A percentile compares a stretch with the other conserved stretches of the same genome.
Conservation (phyloP, 2,888 invertebrate species). For the Chymomyza amoena region DNA sequence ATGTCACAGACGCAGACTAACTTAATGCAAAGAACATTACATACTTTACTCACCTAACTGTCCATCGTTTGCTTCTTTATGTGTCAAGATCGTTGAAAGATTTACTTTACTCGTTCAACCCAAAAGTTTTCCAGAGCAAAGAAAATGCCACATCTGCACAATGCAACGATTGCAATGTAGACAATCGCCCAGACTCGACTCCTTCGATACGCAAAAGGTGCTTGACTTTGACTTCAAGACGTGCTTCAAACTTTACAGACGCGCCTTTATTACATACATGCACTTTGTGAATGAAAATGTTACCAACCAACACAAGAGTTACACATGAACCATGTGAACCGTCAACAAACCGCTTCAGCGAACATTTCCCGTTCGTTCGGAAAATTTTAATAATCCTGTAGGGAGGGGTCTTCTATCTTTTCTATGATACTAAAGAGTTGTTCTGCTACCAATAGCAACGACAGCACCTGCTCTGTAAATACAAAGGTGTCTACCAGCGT, state of each 20-base stretch:
- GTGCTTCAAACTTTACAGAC: slow-evolving; percentile 53
- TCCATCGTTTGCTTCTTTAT: neutral
- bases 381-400: slow-evolving; percentile 74
- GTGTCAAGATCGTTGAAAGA: neutral
- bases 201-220: neutral
- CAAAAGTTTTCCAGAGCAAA: neutral
- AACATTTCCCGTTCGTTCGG: slow-evolving; percentile 58
- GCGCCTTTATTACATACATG: neutral
- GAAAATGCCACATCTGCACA: neutral
- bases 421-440: slow-evolving; percentile 26
- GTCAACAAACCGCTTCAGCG: slow-evolving; percentile 52
- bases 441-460: slow-evolving; percentile 5
- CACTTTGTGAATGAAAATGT: neutral
- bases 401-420: slow-evolving; percentile 49
- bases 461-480: slow-evolving; percentile 18
- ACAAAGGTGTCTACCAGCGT: neutral
- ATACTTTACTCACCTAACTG: neutral
- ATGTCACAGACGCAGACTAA: neutral
- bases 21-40: neutral
- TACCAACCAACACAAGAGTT: neutral
- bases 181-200: neutral
- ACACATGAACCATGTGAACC: slow-evolving; percentile 40
- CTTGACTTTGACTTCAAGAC: slow-evolving; percentile 14
- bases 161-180: neutral
- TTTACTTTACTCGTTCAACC: neutral